These are phyloP conservation scores for Copidosoma aretas DNA, from an alignment of 2,888 invertebrate species.

Conservation along the genomic window DNA sequence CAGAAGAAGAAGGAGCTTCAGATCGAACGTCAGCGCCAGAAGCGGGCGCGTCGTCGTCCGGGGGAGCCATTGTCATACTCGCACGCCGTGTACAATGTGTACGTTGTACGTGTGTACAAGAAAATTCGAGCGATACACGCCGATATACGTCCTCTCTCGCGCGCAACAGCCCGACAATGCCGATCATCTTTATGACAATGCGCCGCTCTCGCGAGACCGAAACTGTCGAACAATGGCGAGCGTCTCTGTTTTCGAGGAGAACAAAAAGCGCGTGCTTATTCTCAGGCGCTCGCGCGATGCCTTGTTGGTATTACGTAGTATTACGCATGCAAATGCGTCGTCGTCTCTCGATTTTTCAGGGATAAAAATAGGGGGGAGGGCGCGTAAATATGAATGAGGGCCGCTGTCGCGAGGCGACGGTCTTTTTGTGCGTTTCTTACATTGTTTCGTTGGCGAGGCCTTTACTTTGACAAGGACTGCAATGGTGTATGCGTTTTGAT, in stretches of 20 bases:
- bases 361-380: background rate
- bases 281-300: too few relatives aligned
- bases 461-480: too few relatives aligned
- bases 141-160: constrained; percentile 35
- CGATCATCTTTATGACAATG: constrained; percentile 37
- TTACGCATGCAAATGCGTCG: constrained; percentile 1
- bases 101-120: constrained; percentile 2
- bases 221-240: too few relatives aligned
- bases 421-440: too few relatives aligned
- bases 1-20: constrained; percentile 21
- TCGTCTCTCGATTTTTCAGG: background rate
- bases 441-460: too few relatives aligned
- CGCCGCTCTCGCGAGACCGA: background rate
- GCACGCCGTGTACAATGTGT: too few relatives aligned
- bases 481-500: too few relatives aligned
- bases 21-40: constrained; percentile 49
- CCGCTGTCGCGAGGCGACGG: too few relatives aligned
- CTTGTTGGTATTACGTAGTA: too few relatives aligned
- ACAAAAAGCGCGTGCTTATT: too few relatives aligned
- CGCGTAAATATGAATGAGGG: constrained; percentile 1
- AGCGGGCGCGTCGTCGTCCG: background rate
- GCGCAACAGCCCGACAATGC: constrained; percentile 1
- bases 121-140: constrained; percentile 46
- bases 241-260: too few relatives aligned
- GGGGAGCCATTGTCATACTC: background rate